Percentiles rank a stretch among this genome's conserved stretches.
Conservation (phyloP, 2,797 vertebrate genomes). For the Spheniscus humboldti region DNA sequence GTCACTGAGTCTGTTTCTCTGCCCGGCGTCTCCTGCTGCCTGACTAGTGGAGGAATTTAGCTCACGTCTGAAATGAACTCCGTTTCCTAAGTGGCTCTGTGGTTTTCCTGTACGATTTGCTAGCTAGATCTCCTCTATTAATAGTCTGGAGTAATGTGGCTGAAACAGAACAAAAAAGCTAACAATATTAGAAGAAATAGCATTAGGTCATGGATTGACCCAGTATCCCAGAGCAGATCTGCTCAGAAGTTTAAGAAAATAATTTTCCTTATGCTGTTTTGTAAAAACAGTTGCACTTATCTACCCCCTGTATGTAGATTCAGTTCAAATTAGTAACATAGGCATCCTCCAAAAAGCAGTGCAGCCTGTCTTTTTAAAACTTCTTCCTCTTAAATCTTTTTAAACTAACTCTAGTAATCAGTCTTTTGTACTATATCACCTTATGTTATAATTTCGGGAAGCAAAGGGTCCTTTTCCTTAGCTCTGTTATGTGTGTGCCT, state of each 20-base stretch:
- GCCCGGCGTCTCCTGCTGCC: not conserved
- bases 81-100: not conserved
- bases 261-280: not conserved
- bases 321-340: not conserved
- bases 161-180: not conserved
- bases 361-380: not conserved
- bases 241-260: not conserved
- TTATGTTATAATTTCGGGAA: not conserved
- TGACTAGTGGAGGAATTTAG: not conserved
- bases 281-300: not conserved
- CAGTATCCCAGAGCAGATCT: not conserved
- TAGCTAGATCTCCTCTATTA: not conserved
- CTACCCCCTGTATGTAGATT: not conserved
- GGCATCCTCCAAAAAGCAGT: not conserved
- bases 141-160: not conserved
- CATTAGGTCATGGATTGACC: not conserved
- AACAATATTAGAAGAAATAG: not conserved
- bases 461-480: not conserved
- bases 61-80: not conserved
- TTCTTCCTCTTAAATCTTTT: not conserved
- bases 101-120: not conserved
- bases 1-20: not conserved
- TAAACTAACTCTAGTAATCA: not conserved
- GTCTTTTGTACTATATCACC: not conserved
- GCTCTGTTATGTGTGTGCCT: not conserved